Percentiles rank a stretch among this genome's conserved stretches.
Evolutionary conservation across 2,113 vertebrate genomes (phyloP).

Genomic region (Hassar affinis): DNA sequence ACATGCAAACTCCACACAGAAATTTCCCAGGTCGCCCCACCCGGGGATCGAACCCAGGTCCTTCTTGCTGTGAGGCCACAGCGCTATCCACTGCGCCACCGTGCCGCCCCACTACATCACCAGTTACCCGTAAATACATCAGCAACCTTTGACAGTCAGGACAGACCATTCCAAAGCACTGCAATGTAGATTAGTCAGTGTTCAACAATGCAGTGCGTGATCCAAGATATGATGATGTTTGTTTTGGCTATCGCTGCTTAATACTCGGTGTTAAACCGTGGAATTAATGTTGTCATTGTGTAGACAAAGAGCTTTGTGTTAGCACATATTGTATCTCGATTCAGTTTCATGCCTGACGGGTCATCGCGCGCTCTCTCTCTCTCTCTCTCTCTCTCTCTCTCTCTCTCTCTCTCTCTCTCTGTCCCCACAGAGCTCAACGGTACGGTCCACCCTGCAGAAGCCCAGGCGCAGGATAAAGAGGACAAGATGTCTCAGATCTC

Average conservation of each 20-base stretch:
- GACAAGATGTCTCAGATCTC: slow-evolving; percentile 57
- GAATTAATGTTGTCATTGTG: background rate
- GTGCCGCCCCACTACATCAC: too few species aligned
- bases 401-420: background rate
- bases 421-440: slow-evolving; percentile 46
- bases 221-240: background rate
- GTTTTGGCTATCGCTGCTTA: background rate
- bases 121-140: too few species aligned
- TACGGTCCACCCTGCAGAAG: slow-evolving; percentile 29
- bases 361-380: background rate
- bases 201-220: background rate
- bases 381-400: background rate
- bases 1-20: too few species aligned
- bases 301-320: background rate
- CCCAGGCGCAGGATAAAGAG: slow-evolving; percentile 48
- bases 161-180: background rate
- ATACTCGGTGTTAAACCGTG: background rate
- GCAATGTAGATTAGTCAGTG: background rate
- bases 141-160: background rate
- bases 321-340: background rate
- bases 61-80: too few species aligned
- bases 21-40: too few species aligned
- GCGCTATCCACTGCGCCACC: too few species aligned
- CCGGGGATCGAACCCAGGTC: too few species aligned
- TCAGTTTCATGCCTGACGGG: background rate